Base-by-base conservation (phyloP, 2,113 vertebrate species). In the Petrocephalus zakoni region DNA sequence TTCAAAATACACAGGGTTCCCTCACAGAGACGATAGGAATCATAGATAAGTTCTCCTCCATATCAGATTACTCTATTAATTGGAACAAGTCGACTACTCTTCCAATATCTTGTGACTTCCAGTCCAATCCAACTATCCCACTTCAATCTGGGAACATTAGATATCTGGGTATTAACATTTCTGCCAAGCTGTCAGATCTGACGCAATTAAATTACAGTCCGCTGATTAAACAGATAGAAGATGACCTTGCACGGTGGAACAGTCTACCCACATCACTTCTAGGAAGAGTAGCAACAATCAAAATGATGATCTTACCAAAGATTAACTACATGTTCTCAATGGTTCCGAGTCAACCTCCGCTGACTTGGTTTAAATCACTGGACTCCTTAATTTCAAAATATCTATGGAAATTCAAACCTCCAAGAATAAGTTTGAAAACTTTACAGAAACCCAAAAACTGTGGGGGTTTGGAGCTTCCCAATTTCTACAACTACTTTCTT, bases 361-460 rank as follows among this genome's bases (percentile, higher is more conserved):
- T 75, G 68, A 75, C 68, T 75, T 75, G 68, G 68, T 75, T 75
- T 75, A 75, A 75, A 75, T 75, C 68, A 75, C 68, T 75, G 68
- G 68, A 75, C 68, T 75, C 68, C 68, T 75, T 75, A 75, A 75
- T 75, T 29, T 75, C 68, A 75, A 75, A 75, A 75, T 75, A 75
- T 75, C 68, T 75, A 75, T 25, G 68, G n/a, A n/a, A n/a, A n/a
- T n/a, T n/a, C n/a, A n/a, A n/a, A n/a, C n/a, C n/a, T n/a, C n/a
- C n/a, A n/a, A 2, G 68, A 75, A 75, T 75, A 75, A 75, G 68
- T 75, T 75, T 75, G 11, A 75, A 75, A 75, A 75, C 68, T 75
- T 75, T 75, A 75, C 68, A 75, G 11, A 75, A 75, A 75, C 9
- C 68, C 68, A 75, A 75, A 75, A 75, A 75, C 68, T 75, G 5